Evolutionary conservation across 2,113 vertebrate species (phyloP), one percentile per base, ranked within the genome.

Genomic region (Chamaea fasciata): DNA sequence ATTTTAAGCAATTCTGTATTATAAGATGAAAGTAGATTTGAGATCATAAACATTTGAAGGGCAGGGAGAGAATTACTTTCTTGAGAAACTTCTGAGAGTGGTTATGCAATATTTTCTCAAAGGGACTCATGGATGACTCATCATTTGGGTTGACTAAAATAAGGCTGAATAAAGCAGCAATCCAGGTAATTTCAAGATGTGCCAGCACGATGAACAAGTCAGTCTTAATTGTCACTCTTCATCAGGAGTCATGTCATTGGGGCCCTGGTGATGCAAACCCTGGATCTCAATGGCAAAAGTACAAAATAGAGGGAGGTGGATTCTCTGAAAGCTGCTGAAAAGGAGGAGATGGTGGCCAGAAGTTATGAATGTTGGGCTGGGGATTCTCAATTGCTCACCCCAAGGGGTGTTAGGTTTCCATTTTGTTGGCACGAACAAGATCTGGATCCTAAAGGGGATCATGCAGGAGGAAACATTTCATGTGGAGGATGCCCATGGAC

Each of bases 21-120:
- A 44, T 71, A 71, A 90, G 47, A 63, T 89, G 35, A 89, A 93
- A 35, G 73, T 37, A 71, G 44, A 70, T 90, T 78, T 86, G 35
- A 89, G 63, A 81, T 89, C 50, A 56, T 59, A 89, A 86, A 78
- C 22, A 50, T 78, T 30, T 81, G 86, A 95, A 95, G 91, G 89
- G 44, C 76, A 92, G 59, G 52, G 35, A 44, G 67, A 90, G 67
- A 92, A 91, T 47, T 31, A 60, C 55, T 90, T 92, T 83, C 30
- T 35, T 56, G 65, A 91, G 69, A 62, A 86, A 62, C 30, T 80
- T 88, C 46, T n/a, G 46, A 53, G 57, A 60, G 35, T 76, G 59
- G 27, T 88, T 92, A 63, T 55, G 63, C 64, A 90, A 18, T 93
- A 39, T 83, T 94, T 94, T 73, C 76, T 83, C 85, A 88, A 67